Evolutionary conservation across 2,888 invertebrate genomes (phyloP).

Genomic region (Drosophila infuscata): DNA sequence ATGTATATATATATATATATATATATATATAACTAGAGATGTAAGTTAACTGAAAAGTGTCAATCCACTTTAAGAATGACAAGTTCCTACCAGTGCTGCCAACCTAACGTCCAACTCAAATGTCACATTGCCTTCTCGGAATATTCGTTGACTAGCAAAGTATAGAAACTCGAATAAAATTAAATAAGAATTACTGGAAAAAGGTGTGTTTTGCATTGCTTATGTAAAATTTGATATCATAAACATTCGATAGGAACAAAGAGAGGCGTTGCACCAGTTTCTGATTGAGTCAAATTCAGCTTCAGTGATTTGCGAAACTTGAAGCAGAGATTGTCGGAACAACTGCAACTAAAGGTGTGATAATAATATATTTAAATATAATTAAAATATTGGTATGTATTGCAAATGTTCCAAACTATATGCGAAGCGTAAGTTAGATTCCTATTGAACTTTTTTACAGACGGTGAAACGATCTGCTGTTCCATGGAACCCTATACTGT

Average conservation of each 20-base stretch:
- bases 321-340: not conserved
- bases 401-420: slow-evolving; percentile 33
- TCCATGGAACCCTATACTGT: slow-evolving; percentile 22
- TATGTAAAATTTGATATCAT: slow-evolving; percentile 5
- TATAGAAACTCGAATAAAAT: not conserved
- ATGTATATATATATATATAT: too few species aligned
- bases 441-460: slow-evolving; percentile 20
- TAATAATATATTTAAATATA: not conserved
- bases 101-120: not conserved
- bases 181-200: not conserved
- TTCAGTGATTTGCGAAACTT: not conserved
- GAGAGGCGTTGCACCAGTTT: not conserved
- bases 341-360: not conserved
- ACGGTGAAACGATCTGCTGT: slow-evolving; percentile 52
- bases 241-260: slow-evolving; percentile 36
- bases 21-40: too few species aligned
- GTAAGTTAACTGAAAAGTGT: not conserved
- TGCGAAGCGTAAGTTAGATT: slow-evolving; percentile 25
- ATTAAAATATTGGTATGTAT: slow-evolving; percentile 20
- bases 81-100: slow-evolving; percentile 1
- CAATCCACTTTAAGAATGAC: not conserved
- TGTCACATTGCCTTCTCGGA: not conserved
- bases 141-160: not conserved
- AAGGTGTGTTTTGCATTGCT: not conserved
- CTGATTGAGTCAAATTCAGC: not conserved